phyloP scores from a whole-genome alignment of 2,113 vertebrate species.

The Hippocampus comes region DNA sequence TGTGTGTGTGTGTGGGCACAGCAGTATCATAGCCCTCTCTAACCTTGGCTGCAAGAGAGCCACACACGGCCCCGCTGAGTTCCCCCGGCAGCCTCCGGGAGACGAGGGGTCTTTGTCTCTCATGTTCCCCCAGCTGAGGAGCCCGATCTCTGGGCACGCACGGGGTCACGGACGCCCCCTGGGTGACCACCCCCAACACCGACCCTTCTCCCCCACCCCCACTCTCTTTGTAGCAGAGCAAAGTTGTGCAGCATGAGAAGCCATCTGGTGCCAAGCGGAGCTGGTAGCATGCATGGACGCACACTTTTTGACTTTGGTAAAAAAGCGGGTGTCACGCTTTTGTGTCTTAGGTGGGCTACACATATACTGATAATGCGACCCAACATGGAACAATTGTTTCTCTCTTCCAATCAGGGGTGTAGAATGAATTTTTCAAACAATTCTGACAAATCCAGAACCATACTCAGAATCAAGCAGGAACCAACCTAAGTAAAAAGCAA shows the following conservation, averaged over 20 bases:
- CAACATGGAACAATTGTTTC: too few species aligned
- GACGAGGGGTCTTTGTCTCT: constrained; percentile 62
- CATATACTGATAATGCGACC: background rate
- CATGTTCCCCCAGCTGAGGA: constrained; percentile 61
- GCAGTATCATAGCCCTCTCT: constrained; percentile 55
- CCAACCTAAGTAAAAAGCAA: too few species aligned
- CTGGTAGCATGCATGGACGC: constrained; percentile 1
- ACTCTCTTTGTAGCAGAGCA: constrained; percentile 38
- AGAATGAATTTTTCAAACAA: too few species aligned
- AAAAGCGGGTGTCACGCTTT: constrained; percentile 3
- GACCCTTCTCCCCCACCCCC: constrained; percentile 13
- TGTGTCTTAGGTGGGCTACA: constrained; percentile 3
- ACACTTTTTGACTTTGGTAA: constrained; percentile 32
- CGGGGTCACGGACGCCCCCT: constrained; percentile 49
- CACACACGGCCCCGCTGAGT: constrained; percentile 45
- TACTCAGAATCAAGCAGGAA: too few species aligned
- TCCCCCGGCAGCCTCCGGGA: constrained; percentile 58
- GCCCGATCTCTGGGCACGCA: constrained; percentile 60
- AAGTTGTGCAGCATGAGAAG: constrained; percentile 57
- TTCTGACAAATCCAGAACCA: too few species aligned
- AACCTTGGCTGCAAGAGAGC: constrained; percentile 73
- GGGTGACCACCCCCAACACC: constrained; percentile 25
- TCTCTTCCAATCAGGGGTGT: too few species aligned
- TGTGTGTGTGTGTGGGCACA: constrained; percentile 24
- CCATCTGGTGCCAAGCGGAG: constrained; percentile 70